Conservation (phyloP, 1,140 invertebrate species). For the Aplysia californica region DNA sequence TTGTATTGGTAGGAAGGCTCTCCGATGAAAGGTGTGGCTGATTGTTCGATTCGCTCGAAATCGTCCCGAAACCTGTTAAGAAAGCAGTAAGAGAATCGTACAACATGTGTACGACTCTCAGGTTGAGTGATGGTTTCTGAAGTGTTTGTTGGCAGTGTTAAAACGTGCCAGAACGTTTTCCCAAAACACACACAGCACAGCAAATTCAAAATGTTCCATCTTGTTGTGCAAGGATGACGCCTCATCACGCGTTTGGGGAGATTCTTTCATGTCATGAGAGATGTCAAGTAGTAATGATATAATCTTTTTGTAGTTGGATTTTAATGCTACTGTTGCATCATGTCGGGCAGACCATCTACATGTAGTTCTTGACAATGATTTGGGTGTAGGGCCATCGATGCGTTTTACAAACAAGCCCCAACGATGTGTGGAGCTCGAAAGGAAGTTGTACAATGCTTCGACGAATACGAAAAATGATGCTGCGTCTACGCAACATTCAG, state of each 20-base stretch:
- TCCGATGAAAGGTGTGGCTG: background rate
- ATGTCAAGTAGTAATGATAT: background rate
- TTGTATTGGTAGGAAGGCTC: background rate
- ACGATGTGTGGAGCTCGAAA: background rate
- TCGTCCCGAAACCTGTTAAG: background rate
- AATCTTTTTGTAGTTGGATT: background rate
- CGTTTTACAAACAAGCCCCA: background rate
- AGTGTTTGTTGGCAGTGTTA: no score
- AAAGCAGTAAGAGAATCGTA: background rate
- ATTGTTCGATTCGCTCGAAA: background rate
- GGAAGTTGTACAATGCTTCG: background rate
- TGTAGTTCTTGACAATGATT: background rate
- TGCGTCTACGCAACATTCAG: background rate
- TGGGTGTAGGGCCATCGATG: background rate
- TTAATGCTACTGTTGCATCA: background rate
- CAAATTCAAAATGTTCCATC: background rate
- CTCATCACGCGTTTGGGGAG: background rate
- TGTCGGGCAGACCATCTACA: background rate
- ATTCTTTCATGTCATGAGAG: background rate
- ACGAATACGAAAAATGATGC: background rate
- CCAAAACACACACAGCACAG: background rate
- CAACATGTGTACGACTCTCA: background rate
- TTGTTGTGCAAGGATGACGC: background rate
- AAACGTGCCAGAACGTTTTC: background rate
- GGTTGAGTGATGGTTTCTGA: no score